These are phyloP conservation scores for Tangachromis dhanisi DNA, from an alignment of 2,113 vertebrate species.

Conservation along the genomic window DNA sequence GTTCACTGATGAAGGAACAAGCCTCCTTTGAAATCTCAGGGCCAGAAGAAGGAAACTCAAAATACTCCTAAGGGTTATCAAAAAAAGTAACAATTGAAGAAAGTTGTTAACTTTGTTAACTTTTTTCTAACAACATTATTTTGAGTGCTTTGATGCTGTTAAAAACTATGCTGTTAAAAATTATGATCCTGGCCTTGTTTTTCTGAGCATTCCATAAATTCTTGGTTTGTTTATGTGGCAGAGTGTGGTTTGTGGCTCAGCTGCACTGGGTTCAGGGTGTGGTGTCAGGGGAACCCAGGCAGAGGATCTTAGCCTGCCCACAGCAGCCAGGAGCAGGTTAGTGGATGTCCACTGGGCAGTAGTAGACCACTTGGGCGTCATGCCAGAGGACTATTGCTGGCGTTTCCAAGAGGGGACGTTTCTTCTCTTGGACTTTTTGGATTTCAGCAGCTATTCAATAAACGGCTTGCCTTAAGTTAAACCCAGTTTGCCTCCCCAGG, in stretches of 20 bases:
- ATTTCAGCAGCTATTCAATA: not conserved
- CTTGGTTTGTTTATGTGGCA: not conserved
- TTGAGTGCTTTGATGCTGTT: not conserved
- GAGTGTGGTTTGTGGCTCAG: not conserved
- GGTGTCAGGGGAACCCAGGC: not conserved
- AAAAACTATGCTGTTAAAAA: not conserved
- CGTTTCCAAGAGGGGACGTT: not conserved
- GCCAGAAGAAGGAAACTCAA: conserved; percentile 68
- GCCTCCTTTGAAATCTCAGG: conserved; percentile 68
- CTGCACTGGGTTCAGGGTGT: not conserved
- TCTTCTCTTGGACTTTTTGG: not conserved
- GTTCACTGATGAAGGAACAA: conserved; percentile 67
- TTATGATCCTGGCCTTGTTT: not conserved
- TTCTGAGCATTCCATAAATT: not conserved
- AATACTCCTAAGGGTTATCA: conserved; percentile 68
- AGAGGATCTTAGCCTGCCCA: not conserved
- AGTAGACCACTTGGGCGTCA: not conserved
- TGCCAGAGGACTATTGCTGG: not conserved
- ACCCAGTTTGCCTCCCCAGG: not conserved
- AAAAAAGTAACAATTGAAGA: not conserved
- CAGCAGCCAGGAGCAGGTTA: not conserved
- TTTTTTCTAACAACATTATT: not conserved
- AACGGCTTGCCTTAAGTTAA: not conserved
- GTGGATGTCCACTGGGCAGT: not conserved
- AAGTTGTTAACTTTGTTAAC: not conserved